Conservation (phyloP, 2,113 vertebrate genomes). For the Bubo blakistoni region DNA sequence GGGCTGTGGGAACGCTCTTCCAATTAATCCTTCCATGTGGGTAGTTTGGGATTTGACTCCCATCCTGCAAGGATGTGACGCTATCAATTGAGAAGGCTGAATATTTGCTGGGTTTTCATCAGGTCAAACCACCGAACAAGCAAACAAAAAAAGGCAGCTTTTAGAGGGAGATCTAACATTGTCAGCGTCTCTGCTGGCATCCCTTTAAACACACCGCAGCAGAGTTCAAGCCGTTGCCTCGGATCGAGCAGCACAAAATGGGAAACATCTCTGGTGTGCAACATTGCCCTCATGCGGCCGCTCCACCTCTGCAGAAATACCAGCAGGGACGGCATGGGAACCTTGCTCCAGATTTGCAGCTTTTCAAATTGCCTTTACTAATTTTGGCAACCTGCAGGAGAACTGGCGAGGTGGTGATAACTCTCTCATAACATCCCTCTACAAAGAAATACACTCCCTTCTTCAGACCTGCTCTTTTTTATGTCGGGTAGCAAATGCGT, state of each 20-base stretch:
- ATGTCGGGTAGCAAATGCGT: neutral
- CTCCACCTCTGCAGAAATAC: neutral
- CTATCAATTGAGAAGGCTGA: too few species aligned
- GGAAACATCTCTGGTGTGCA: neutral
- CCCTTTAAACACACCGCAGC: neutral
- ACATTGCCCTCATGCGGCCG: slow-evolving; percentile 18
- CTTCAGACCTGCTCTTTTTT: neutral
- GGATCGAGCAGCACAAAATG: accelerated
- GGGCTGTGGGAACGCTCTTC: neutral
- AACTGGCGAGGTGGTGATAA: neutral
- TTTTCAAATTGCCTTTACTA: neutral
- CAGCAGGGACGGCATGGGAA: neutral
- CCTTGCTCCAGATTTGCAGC: accelerated
- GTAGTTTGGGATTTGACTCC: too few species aligned
- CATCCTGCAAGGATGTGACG: too few species aligned
- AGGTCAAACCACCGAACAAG: neutral
- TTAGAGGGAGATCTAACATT: neutral
- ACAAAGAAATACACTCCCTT: neutral
- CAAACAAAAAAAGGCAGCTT: neutral
- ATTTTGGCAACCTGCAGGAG: neutral
- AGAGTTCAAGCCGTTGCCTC: neutral
- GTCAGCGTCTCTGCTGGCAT: neutral
- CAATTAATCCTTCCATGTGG: too few species aligned
- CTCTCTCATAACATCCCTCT: neutral
- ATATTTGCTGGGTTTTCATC: too few species aligned